Conservation (phyloP, 2,113 vertebrate species). For the Triplophysa dalaica region DNA sequence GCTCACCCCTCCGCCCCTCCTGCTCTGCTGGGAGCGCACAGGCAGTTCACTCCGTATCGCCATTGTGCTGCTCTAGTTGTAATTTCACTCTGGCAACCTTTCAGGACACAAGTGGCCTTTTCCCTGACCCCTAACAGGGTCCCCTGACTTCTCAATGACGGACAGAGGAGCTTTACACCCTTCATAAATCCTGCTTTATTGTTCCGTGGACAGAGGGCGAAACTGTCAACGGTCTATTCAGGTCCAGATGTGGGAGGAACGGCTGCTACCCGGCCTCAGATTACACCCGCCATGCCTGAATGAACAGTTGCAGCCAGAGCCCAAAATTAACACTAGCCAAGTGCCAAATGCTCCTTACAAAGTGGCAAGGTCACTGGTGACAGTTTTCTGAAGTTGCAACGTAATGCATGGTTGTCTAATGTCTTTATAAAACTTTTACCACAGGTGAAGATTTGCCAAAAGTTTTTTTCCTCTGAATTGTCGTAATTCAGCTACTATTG, state of each 20-base stretch:
- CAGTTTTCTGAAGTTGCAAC: neutral
- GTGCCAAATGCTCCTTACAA: neutral
- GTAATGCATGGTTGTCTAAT: neutral
- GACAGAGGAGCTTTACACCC: constrained; percentile 37
- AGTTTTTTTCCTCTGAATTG: too few species aligned
- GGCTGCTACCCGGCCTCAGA: neutral
- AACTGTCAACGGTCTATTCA: constrained; percentile 1
- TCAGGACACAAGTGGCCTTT: constrained; percentile 38
- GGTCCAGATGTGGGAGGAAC: constrained; percentile 21
- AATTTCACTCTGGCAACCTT: constrained; percentile 29
- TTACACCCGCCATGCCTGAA: constrained; percentile 20
- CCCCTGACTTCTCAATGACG: constrained; percentile 31
- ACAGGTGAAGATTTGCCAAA: too few species aligned
- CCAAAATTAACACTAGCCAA: neutral
- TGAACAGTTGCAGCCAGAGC: neutral
- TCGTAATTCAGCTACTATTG: neutral
- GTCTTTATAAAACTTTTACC: too few species aligned
- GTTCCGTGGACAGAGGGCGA: constrained; percentile 5
- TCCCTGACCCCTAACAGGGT: constrained; percentile 48
- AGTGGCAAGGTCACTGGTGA: neutral
- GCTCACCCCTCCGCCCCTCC: constrained; percentile 11
- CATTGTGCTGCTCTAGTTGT: constrained; percentile 29
- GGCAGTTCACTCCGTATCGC: neutral
- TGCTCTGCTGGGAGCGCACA: neutral
- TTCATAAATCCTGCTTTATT: neutral